Base-by-base conservation (phyloP, 53 echinoderm and acorn worm genomes). In the Glandiceps talaboti region DNA sequence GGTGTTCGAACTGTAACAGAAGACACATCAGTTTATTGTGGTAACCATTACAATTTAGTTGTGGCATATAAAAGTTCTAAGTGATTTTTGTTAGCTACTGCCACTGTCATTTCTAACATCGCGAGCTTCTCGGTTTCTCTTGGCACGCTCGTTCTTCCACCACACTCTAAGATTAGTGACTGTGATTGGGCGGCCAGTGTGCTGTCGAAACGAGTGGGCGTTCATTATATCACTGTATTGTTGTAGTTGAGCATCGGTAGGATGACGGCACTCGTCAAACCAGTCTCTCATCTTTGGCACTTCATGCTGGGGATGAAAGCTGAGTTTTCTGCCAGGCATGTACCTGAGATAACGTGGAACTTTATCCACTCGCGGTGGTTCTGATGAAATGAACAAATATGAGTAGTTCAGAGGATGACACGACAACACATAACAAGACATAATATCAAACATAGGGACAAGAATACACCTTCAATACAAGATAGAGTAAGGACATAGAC, bases 61-160 rank as follows among this genome's bases (percentile, higher is more conserved):
- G n/a, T n/a, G n/a, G n/a, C n/a, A n/a, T n/a, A n/a, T n/a, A n/a
- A n/a, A n/a, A n/a, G n/a, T n/a, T n/a, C n/a, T n/a, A n/a, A n/a
- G n/a, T n/a, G n/a, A n/a, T n/a, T n/a, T n/a, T n/a, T n/a, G n/a
- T n/a, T n/a, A n/a, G n/a, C n/a, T n/a, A n/a, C n/a, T 45, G 64
- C 6, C 6, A 45, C 64, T 20, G 64, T 45, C 64, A 45, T 45
- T 45, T 6, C 20, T 45, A 20, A 6, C 64, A 20, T 45, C 64
- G 20, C 64, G 64, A 45, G 64, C 64, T 20, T 45, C 64, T 45
- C 20, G 29, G 29, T 82, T 82, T 29, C 75, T 79, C 79, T 83
- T 87, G 26, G 82, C 82, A 14, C 87, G 75, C 76, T 87, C 87
- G 32, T 87, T 87, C 73, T 82, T 87, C 87, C 87, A 87, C 87